Base-by-base conservation (phyloP, 2,797 vertebrate species). In the Channa striata region DNA sequence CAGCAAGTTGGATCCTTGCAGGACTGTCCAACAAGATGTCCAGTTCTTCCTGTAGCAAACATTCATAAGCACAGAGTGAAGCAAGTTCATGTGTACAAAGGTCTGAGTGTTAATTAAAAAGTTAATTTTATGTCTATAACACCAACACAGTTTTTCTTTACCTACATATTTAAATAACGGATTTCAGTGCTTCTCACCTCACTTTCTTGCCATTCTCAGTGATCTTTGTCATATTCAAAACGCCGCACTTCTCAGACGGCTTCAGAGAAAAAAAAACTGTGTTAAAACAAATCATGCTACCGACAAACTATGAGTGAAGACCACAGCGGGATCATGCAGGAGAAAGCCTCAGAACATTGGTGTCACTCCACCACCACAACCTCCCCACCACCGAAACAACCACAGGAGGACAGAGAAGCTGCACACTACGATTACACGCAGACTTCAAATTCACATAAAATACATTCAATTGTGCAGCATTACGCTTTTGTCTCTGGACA, bases 161-260 rank as follows among this genome's bases (percentile, higher is more conserved):
- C n/a, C n/a, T n/a, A n/a, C n/a, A n/a, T n/a, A n/a, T n/a, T n/a
- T n/a, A n/a, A n/a, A n/a, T n/a, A n/a, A n/a, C n/a, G n/a, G n/a
- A 30, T 30, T 19, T 19, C 13, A 1, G 25, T 5, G 19, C 3
- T 1, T 80, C 89, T 87, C 76, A 97, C 98, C 98, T 92, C 74
- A 99, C 94, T 95, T 98, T 98, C 90, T 98, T 98, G 13, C 98
- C 97, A 72, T 98, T 93, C 87, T 99, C 97, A 4, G 97, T 98
- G 87, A 98, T 96, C 93, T 99, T 99, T 64, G 98, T 99, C 88
- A 98, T 95, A 56, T 98, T 98, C 88, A 99, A 89, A 63, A 97
- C 74, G 20, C 97, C 97, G 19, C 96, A 98, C 80, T 98, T 99
- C 84, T 99, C 97, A 87, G 97, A 96, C 21, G 96, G 96, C 98